Evolutionary conservation across 2,797 vertebrate species (phyloP).

Genomic region (Sparidentex hasta): DNA sequence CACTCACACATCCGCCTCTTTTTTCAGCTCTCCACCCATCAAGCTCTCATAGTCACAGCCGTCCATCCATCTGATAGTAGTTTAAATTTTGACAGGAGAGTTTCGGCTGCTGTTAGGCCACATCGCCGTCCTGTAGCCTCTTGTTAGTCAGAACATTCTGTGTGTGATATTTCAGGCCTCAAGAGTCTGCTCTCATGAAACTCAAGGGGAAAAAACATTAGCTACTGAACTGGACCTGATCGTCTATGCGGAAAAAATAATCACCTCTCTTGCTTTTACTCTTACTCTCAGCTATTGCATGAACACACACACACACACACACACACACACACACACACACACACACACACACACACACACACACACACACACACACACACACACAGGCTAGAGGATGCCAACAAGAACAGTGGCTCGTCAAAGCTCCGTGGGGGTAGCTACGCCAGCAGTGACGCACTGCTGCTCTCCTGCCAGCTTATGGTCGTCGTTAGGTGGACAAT

Average conservation of each 20-base stretch:
- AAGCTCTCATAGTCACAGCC: not conserved
- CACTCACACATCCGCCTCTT: conserved; percentile 54
- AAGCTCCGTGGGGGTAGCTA: conserved; percentile 52
- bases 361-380: conserved; percentile 6
- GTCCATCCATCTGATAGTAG: conserved; percentile 18
- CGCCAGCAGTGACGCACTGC: conserved; percentile 61
- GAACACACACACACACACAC: conserved; percentile 1
- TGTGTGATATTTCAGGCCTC: not conserved
- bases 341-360: not conserved
- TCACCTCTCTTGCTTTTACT: conserved; percentile 24
- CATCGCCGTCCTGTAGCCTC: not conserved
- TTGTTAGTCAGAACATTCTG: not conserved
- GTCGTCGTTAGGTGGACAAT: conserved; percentile 36
- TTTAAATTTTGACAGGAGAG: not conserved
- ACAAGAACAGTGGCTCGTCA: conserved; percentile 52
- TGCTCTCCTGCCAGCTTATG: conserved; percentile 41
- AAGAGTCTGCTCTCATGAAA: conserved; percentile 8
- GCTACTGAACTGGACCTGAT: conserved; percentile 12
- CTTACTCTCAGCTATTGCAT: conserved; percentile 11
- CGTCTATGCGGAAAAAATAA: conserved; percentile 36
- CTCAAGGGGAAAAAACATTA: conserved; percentile 9
- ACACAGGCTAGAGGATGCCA: conserved; percentile 33
- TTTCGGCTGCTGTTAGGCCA: not conserved
- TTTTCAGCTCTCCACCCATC: conserved; percentile 30
- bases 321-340: conserved; percentile 9